Base-by-base conservation (phyloP, 2,888 invertebrate species). In the Limnephilus marmoratus region DNA sequence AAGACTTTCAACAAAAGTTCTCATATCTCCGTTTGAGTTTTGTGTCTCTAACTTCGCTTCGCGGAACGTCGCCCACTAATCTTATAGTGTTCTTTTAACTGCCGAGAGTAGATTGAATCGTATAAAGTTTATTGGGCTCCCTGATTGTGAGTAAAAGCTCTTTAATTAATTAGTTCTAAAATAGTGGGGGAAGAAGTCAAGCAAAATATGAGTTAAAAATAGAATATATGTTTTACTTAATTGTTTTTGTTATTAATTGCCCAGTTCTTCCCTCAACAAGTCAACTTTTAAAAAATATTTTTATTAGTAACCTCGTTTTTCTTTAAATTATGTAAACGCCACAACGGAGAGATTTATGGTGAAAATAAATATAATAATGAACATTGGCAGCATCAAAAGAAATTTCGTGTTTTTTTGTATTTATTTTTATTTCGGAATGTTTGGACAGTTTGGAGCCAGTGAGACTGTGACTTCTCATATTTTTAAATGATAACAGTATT, bases 31-130 rank as follows among this genome's bases (percentile, higher is more conserved):
- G 49, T 49, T 18, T 18, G 53, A 53, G 24, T 68, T 24, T 68
- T 68, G 24, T 68, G 68, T 68, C 68, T 0, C 68, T 68, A 68
- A 68, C 68, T 68, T 68, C 68, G 1, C 68, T 68, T 68, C 24
- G 68, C 68, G 24, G 24, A 68, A 24, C 68, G 68, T 24, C n/a
- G 68, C 68, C 24, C 68, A 68, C 18, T 68, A 24, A 68, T 68
- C 68, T 68, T 68, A 68, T 68, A 68, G 68, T 68, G 68, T 68
- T 68, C 68, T 68, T 68, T 68, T 68, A 68, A 68, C 68, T 68
- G 68, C n/a, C 24, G 68, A 24, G 68, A 68, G 68, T 24, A 68
- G 68, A 68, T 68, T 68, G 68, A 68, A 68, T 68, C 68, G 68
- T 68, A 68, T 68, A 68, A 68, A 68, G 24, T 68, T 68, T n/a